Percentiles rank a stretch among this genome's conserved stretches.
Evolutionary conservation across 2,797 vertebrate genomes (phyloP).

Genomic region (Orestias chungarensis): DNA sequence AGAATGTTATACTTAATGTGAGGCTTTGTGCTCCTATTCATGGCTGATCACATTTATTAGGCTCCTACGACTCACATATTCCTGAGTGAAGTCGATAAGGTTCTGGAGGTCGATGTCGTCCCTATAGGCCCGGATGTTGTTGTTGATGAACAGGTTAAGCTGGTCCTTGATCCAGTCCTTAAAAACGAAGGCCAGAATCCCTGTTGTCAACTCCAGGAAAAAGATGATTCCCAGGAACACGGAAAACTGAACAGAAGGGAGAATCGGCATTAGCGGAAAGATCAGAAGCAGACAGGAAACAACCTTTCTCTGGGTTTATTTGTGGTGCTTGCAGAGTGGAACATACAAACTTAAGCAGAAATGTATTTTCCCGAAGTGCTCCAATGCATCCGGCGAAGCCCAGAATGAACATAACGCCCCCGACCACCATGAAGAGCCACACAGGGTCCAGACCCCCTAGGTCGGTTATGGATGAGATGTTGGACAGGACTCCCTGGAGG

Average conservation of each 20-base stretch:
- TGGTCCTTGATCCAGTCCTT: conserved; percentile 99
- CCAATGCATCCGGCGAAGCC: conserved; percentile 97
- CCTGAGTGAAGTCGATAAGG: conserved; percentile 98
- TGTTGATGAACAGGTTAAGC: conserved; percentile 98
- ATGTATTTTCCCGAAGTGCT: conserved; percentile 94
- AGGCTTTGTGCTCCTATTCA: not conserved
- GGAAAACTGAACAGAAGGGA: conserved; percentile 85
- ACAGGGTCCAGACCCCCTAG: conserved; percentile 96
- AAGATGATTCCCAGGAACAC: conserved; percentile 98
- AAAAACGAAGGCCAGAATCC: conserved; percentile 95
- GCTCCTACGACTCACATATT: conserved; percentile 85
- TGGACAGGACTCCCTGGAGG: conserved; percentile 92
- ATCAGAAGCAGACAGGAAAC: accelerated
- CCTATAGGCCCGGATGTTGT: conserved; percentile 95
- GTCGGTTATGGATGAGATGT: conserved; percentile 97
- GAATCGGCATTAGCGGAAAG: not conserved
- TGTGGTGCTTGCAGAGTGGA: accelerated
- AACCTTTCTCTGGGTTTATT: accelerated
- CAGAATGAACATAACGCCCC: conserved; percentile 96
- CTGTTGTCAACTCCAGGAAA: conserved; percentile 96
- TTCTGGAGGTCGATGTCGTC: conserved; percentile 98
- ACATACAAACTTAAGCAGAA: conserved; percentile 97
- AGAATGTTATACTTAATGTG: no score
- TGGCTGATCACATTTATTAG: not conserved
- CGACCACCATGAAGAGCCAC: conserved; percentile 97